Conservation (phyloP, 2,797 vertebrate genomes). For the Gallinago solitaria region DNA sequence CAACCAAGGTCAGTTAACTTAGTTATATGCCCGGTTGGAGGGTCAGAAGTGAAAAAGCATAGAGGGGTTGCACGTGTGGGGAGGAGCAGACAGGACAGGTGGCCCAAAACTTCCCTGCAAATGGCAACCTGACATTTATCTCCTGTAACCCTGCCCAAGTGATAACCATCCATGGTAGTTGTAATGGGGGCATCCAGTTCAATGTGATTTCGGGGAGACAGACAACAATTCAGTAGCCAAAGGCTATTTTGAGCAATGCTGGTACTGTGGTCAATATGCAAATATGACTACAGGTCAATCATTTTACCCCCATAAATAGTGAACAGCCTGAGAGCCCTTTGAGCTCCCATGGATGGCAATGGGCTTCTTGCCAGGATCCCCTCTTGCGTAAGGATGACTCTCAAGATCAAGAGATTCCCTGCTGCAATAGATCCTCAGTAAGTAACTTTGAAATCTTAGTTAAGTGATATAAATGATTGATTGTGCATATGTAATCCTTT, state of each 20-base stretch:
- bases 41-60: neutral
- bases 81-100: neutral
- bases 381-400: neutral
- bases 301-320: neutral
- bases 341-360: neutral
- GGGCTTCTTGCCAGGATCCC: neutral
- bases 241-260: neutral
- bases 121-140: neutral
- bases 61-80: neutral
- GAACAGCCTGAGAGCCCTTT: neutral
- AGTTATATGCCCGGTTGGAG: neutral
- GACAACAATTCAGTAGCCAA: neutral
- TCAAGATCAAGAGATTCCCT: neutral
- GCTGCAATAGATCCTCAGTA: neutral
- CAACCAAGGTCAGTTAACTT: neutral
- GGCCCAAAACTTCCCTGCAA: neutral
- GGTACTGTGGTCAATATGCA: neutral
- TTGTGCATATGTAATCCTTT: neutral
- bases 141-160: neutral
- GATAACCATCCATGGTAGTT: neutral
- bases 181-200: neutral
- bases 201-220: neutral
- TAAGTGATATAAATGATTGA: neutral
- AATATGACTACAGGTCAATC: neutral
- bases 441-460: neutral